Conservation (phyloP, 2,888 invertebrate genomes). For the Ectemnius cavifrons region DNA sequence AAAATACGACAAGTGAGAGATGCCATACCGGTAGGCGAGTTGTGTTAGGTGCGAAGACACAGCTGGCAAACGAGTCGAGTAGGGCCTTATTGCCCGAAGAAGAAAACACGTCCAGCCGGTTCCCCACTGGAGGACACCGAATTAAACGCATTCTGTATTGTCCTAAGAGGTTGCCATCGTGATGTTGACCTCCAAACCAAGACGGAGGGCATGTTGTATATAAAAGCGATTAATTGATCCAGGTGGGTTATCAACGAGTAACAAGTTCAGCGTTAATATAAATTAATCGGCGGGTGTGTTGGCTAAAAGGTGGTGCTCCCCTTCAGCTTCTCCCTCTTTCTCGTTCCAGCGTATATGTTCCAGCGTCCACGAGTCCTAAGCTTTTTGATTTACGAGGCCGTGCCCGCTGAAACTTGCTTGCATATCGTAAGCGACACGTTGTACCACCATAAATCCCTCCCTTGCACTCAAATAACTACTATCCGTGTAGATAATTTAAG, state of each 20-base stretch:
- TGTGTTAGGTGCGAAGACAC: not conserved
- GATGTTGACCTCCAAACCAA: not conserved
- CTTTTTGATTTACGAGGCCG: slow-evolving; percentile 52
- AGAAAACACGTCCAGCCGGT: slow-evolving; percentile 69
- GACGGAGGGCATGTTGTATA: too few relatives aligned
- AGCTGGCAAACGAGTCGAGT: slow-evolving; percentile 5
- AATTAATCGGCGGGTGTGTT: slow-evolving; percentile 40
- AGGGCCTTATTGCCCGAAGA: slow-evolving; percentile 40
- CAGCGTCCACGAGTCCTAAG: slow-evolving; percentile 41
- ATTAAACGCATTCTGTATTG: slow-evolving; percentile 64
- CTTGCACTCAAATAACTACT: slow-evolving; percentile 48
- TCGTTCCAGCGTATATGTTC: slow-evolving; percentile 23
- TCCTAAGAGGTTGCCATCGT: slow-evolving; percentile 51
- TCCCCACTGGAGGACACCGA: slow-evolving; percentile 56
- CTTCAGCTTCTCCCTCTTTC: not conserved
- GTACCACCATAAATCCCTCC: slow-evolving; percentile 56
- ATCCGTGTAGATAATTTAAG: slow-evolving; percentile 58
- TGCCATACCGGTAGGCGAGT: not conserved
- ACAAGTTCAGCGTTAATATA: slow-evolving; percentile 24
- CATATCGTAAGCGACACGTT: slow-evolving; percentile 50
- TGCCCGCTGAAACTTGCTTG: slow-evolving; percentile 39
- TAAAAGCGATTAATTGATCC: too few relatives aligned
- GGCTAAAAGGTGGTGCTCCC: slow-evolving; percentile 33
- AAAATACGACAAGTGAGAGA: not conserved
- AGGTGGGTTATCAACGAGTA: not conserved